These are phyloP conservation scores for Etheostoma nigrum DNA, from an alignment of 2,797 vertebrate species.

Conservation along the genomic window DNA sequence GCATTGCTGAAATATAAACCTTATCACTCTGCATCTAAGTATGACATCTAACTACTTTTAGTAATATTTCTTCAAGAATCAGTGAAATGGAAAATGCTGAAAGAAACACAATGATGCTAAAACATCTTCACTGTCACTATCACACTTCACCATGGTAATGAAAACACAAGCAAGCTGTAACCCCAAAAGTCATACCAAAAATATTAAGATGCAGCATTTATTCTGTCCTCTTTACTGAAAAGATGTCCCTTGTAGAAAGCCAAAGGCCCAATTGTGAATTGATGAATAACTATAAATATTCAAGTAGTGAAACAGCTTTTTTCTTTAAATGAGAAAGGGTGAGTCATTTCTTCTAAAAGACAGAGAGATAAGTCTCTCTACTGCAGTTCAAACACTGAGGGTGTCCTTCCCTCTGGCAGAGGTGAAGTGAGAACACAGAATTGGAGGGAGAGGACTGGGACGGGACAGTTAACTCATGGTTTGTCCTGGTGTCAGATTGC, in stretches of 20 bases:
- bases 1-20: constrained; percentile 47
- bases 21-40: constrained; percentile 15
- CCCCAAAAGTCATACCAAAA: constrained; percentile 39
- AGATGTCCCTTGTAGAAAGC: constrained; percentile 46
- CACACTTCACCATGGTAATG: neutral
- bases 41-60: constrained; percentile 25
- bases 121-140: neutral
- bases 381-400: constrained; percentile 52
- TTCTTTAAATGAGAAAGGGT: constrained; percentile 68
- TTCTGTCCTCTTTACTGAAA: constrained; percentile 53
- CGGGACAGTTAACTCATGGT: constrained; percentile 27
- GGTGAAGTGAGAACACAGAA: constrained; percentile 52
- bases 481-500: constrained; percentile 43
- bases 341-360: constrained; percentile 62
- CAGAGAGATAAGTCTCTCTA: constrained; percentile 48
- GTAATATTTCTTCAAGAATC: constrained; percentile 11
- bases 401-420: constrained; percentile 63
- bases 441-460: constrained; percentile 23
- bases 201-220: constrained; percentile 51
- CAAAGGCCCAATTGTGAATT: constrained; percentile 54
- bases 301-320: constrained; percentile 57
- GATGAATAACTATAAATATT: constrained; percentile 72
- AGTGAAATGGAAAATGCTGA: constrained; percentile 14
- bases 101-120: neutral
- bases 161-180: constrained; percentile 24